phyloP scores from a whole-genome alignment of 64 coral and sea anemone species.

The Stichodactyla helianthus region DNA sequence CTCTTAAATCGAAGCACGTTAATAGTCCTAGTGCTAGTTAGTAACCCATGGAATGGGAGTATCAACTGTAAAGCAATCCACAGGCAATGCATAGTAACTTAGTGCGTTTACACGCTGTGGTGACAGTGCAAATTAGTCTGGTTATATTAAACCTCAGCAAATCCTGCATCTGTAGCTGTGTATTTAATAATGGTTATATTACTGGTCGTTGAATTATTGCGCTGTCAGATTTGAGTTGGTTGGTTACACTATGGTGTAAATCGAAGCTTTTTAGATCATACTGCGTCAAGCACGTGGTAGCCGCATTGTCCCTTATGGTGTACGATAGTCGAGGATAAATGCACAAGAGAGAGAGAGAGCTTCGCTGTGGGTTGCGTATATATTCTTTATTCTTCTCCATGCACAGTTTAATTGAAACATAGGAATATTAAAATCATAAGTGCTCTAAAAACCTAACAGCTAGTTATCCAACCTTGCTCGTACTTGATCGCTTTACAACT shows the following conservation, averaged over 20 bases:
- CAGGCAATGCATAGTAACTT: neutral
- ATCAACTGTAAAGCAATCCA: neutral
- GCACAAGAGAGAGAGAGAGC: neutral
- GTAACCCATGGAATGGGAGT: neutral
- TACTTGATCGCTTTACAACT: neutral
- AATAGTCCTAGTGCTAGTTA: neutral
- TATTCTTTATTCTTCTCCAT: neutral
- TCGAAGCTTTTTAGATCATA: neutral
- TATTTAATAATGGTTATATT: neutral
- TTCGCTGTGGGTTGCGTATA: neutral
- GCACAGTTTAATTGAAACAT: neutral
- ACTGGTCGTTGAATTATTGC: neutral
- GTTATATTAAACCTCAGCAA: neutral
- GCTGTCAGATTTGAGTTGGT: neutral
- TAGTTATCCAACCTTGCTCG: neutral
- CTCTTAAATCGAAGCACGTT: neutral
- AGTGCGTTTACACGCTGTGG: neutral
- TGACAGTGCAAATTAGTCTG: neutral
- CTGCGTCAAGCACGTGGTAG: neutral
- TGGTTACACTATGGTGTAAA: neutral
- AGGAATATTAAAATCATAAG: neutral
- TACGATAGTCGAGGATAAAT: neutral
- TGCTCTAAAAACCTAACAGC: neutral
- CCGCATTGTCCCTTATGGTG: neutral
- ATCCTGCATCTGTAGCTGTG: neutral